Base-by-base conservation (phyloP, 2,797 vertebrate genomes). In the Crax fasciolata region DNA sequence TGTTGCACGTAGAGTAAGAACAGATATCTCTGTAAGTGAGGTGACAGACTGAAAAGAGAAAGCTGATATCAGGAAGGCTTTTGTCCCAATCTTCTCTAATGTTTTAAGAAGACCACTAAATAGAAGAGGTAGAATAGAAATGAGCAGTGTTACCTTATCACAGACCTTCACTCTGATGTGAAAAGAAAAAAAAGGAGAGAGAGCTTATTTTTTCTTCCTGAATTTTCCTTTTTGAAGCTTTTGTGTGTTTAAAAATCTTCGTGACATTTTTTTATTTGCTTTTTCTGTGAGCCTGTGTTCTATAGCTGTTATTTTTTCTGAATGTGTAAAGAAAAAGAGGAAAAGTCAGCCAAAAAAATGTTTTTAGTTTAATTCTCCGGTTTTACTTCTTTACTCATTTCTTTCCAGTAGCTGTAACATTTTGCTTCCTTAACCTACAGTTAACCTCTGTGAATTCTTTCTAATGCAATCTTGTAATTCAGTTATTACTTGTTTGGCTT, bases 371-470 rank as follows among this genome's bases (percentile, higher is more conserved):
- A 77, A 66, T 80, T 77, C 11, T 73, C 65, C 71, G 32, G 1
- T 52, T 96, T 78, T 80, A 80, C 30, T 38, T 71, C 15, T 71
- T 73, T 63, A 52, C 3, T 5, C 8, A 66, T 83, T 87, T 85
- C 19, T 94, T 87, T 58, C 65, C 41, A 39, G 27, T 74, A 49
- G 21, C 68, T 89, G 3, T 76, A 82, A 59, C 68, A 83, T 79
- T 94, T 95, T 76, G 24, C 28, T 66, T 91, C 12, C 35, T 74
- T 71, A 79, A 67, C 71, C 57, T 85, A 32, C 10, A 59, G 52
- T 73, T 93, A 79, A 74, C 44, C 48, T 72, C 58, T 49, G 23
- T 61, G 54, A 87, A 75, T 89, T 92, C 39, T 87, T 89, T 82
- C 57, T 79, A 80, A 71, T 46, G 48, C 82, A 87, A 13, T 55